phyloP scores from a whole-genome alignment of 92 coral and sea anemone genomes.

The Siderastrea siderea region DNA sequence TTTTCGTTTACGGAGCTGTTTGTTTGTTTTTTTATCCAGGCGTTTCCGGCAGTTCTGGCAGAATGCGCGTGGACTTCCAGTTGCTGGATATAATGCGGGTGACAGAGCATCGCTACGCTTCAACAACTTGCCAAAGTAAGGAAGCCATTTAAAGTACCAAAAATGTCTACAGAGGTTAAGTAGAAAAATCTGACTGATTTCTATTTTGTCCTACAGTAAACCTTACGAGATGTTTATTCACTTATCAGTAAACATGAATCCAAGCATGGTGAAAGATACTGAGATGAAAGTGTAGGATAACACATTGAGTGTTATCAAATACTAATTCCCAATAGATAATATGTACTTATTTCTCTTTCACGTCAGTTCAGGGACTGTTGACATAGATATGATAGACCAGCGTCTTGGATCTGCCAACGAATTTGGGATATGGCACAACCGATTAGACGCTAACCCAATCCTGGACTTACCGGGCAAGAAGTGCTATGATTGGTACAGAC shows the following conservation, averaged over 20 bases:
- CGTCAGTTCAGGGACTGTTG: slow-evolving; percentile 61
- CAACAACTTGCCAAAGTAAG: slow-evolving; percentile 41
- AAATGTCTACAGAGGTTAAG: too few species aligned
- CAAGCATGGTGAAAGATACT: too few species aligned
- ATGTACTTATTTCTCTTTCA: neutral
- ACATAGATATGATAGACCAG: slow-evolving; percentile 34
- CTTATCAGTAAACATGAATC: too few species aligned
- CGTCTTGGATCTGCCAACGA: slow-evolving; percentile 46
- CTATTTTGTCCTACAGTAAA: too few species aligned
- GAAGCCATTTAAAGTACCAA: neutral
- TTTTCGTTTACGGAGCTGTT: neutral
- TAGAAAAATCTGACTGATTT: too few species aligned
- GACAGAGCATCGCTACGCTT: neutral
- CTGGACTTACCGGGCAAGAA: slow-evolving; percentile 28
- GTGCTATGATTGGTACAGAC: slow-evolving; percentile 60
- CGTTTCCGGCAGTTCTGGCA: neutral
- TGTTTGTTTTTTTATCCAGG: neutral
- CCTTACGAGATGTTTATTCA: too few species aligned
- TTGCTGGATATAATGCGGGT: slow-evolving; percentile 53
- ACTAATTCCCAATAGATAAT: neutral
- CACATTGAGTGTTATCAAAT: neutral
- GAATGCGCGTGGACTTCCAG: slow-evolving; percentile 1
- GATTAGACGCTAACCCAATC: slow-evolving; percentile 47
- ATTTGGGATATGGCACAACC: slow-evolving; percentile 63
- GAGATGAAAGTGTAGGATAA: neutral